Percentiles rank a stretch among this genome's conserved stretches.
These are phyloP conservation scores for Acutogordius australiensis DNA, from an alignment of 2,888 invertebrate genomes.

Conservation along the genomic window DNA sequence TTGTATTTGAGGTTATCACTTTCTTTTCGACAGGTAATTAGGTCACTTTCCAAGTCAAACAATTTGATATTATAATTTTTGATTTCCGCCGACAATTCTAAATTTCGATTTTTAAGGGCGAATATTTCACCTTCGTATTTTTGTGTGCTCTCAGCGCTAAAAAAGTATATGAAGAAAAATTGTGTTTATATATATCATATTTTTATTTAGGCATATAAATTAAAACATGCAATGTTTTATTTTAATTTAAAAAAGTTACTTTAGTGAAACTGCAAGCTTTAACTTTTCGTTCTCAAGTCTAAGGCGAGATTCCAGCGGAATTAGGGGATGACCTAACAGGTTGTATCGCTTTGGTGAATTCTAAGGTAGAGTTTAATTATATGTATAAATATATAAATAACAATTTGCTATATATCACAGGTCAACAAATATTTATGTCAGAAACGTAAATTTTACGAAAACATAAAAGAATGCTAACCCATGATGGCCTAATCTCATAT, in stretches of 20 bases:
- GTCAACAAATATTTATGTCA: no score
- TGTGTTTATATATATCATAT: no score
- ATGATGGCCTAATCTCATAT: no score
- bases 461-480: no score
- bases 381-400: no score
- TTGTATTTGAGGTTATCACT: no score
- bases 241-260: background rate
- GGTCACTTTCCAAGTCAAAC: background rate
- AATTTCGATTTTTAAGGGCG: background rate
- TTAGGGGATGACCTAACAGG: background rate
- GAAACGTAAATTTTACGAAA: no score
- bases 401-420: no score
- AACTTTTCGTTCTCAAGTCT: constrained; percentile 1
- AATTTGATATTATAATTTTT: background rate
- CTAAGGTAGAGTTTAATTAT: background rate
- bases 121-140: background rate
- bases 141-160: background rate
- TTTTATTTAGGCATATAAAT: no score
- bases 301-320: background rate
- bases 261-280: constrained; percentile 1
- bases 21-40: no score
- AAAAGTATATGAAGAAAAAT: no score
- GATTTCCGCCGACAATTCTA: background rate
- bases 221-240: no score
- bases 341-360: background rate